Evolutionary conservation across 2,888 invertebrate species (phyloP), one percentile per base, ranked within the genome.

Genomic region (Abscondita cerata): DNA sequence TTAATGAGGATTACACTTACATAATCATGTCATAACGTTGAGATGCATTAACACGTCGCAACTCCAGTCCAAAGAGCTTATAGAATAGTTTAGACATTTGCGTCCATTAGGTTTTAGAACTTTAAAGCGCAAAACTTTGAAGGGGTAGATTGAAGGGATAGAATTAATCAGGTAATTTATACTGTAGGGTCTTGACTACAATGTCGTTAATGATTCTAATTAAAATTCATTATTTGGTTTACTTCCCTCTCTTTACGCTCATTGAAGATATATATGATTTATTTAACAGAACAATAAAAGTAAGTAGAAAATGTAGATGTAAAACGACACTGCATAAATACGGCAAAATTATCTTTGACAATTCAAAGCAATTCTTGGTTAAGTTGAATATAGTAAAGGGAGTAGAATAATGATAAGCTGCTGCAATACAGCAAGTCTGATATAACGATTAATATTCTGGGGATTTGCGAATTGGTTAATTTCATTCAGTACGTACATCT

Each of bases 381-480:
- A 62, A 59, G 62, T 59, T 59, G 51, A 55, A 51, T 63, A 59
- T 59, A 48, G 59, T 44, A 36, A 20, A 48, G 54, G 48, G 55
- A 51, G 52, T 56, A 34, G 59, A 64, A 59, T 64, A 59, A 64
- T 59, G 59, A 64, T 59, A 56, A 59, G 56, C 56, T 56, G 52
- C 53, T 51, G 52, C 62, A 52, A 48, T 62, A 59, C 62, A 58
- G 15, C 18, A 44, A 44, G 51, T 34, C 52, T 52, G 59, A 64
- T 59, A 59, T 52, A 52, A 44, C 56, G 55, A 59, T 64, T 64
- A 64, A 64, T 64, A 64, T 64, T 64, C 63, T 20, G 31, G 19
- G 15, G 25, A 46, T 59, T 55, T 48, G 46, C 59, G 52, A 59
- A 52, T 41, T 55, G 47, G 63, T 64, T 64, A 64, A 59, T 64